Evolutionary conservation across 2,113 vertebrate species (phyloP).

Genomic region (Ondatra zibethicus): DNA sequence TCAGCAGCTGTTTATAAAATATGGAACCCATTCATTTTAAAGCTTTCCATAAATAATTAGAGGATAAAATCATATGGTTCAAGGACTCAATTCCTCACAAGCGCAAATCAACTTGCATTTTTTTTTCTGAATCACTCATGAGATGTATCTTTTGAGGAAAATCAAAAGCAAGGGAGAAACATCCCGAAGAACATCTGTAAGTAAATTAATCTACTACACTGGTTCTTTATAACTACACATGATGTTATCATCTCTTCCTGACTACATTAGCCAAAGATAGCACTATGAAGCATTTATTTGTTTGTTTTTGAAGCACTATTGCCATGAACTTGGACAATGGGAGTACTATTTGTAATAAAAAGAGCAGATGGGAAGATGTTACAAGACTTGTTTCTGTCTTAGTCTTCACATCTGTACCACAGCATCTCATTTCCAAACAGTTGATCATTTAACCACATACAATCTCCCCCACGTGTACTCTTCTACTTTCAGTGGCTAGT

Average conservation of each 20-base stretch:
- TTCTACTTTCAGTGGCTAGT: conserved; percentile 61
- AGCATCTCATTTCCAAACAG: conserved; percentile 59
- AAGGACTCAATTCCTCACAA: conserved; percentile 30
- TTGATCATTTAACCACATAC: conserved; percentile 66
- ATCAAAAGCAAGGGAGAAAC: conserved; percentile 49
- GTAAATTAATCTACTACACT: conserved; percentile 58
- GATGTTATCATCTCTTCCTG: conserved; percentile 55
- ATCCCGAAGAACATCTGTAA: conserved; percentile 46
- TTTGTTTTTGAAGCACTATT: conserved; percentile 58
- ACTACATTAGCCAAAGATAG: conserved; percentile 57
- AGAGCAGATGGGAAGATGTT: conserved; percentile 70
- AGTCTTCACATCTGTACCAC: conserved; percentile 70
- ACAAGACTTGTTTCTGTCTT: conserved; percentile 63
- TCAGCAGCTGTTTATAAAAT: neutral
- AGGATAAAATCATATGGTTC: conserved; percentile 44
- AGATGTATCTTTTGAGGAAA: conserved; percentile 62
- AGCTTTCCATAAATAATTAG: conserved; percentile 52
- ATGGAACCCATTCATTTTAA: neutral
- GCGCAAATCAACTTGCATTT: conserved; percentile 42
- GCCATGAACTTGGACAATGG: conserved; percentile 45
- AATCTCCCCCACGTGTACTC: conserved; percentile 60
- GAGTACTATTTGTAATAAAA: conserved; percentile 46
- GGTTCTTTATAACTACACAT: conserved; percentile 24
- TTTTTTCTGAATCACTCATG: conserved; percentile 33
- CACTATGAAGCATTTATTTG: conserved; percentile 47